Conservation (phyloP, 2,888 invertebrate species). For the Hyles lineata region DNA sequence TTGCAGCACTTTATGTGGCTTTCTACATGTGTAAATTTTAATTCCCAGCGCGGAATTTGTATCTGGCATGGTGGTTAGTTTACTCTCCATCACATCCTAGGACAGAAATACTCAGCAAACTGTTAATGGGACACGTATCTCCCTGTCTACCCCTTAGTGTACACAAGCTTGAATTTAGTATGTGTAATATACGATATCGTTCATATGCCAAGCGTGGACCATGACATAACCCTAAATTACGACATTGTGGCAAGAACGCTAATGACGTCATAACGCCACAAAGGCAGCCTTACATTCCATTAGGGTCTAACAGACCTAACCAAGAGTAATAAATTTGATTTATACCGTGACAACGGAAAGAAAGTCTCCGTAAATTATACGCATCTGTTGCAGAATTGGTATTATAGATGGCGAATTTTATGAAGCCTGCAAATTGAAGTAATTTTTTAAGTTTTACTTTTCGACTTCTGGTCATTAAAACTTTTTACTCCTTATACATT, state of each 20-base stretch:
- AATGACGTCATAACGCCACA: slow-evolving; percentile 27
- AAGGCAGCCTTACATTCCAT: slow-evolving; percentile 30
- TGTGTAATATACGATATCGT: background rate
- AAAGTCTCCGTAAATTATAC: slow-evolving; percentile 16
- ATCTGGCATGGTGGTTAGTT: too few species aligned
- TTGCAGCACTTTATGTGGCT: too few species aligned
- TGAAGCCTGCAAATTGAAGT: background rate
- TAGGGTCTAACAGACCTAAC: slow-evolving; percentile 30
- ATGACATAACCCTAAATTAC: background rate
- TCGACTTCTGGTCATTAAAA: too few species aligned
- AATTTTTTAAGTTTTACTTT: background rate
- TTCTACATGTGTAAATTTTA: too few species aligned
- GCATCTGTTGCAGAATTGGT: slow-evolving; percentile 21
- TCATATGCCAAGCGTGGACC: background rate
- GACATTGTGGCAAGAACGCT: background rate
- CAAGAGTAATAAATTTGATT: slow-evolving; percentile 31
- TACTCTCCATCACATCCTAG: too few species aligned
- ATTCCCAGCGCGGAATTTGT: too few species aligned
- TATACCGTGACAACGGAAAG: slow-evolving; percentile 27
- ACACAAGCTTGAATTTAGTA: too few species aligned
- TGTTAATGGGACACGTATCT: too few species aligned
- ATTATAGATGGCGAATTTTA: slow-evolving; percentile 13
- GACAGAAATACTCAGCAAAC: too few species aligned
- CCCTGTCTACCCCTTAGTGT: too few species aligned
- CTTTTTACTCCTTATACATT: too few species aligned